Base-by-base conservation (phyloP, 2,113 vertebrate genomes). In the Pantherophis guttatus region DNA sequence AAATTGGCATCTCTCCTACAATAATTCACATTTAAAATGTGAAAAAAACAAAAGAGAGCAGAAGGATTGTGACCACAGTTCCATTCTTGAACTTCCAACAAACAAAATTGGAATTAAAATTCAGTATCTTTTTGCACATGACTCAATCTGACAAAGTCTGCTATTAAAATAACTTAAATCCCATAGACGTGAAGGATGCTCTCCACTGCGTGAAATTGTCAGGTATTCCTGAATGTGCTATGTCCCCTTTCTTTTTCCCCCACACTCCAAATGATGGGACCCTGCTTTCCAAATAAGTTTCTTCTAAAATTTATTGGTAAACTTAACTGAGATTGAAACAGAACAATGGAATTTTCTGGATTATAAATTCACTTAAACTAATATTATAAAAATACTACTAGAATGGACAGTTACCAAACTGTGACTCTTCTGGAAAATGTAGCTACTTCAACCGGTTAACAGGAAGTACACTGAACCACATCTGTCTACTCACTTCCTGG, bases 401-500 rank as follows among this genome's bases (percentile, higher is more conserved):
- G 65, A 24, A 17, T 52, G 39, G 6, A 62, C 57, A 95, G 44
- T 65, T 39, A 94, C 86, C 53, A 89, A 87, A 13, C 88, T 8
- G n/a, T 93, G 70, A 33, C 85, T 70, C 86, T 95, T 95, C 62
- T 94, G 94, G 94, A 81, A 75, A 58, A 95, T 93, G 54, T 75
- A 94, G 91, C 13, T 94, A 92, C 90, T 90, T 93, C 86, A 91
- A 1, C 24, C 39, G 53, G 15, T 65, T 58, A 91, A 48, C 55
- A 92, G 3, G 75, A 54, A 26, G 89, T 57, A 85, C 44, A n/a
- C 11, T 93, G 91, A 90, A 57, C 92, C 54, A 87, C 87, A 90
- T 50, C 87, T 53, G 0, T 57, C 54, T 92, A 94, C 62, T 59
- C 88, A 52, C 94, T 94, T 93, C 92, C 93, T 94, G 92, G 92